These are phyloP conservation scores for Epinotia brunnichana DNA, from an alignment of 2,888 invertebrate genomes.

Conservation along the genomic window DNA sequence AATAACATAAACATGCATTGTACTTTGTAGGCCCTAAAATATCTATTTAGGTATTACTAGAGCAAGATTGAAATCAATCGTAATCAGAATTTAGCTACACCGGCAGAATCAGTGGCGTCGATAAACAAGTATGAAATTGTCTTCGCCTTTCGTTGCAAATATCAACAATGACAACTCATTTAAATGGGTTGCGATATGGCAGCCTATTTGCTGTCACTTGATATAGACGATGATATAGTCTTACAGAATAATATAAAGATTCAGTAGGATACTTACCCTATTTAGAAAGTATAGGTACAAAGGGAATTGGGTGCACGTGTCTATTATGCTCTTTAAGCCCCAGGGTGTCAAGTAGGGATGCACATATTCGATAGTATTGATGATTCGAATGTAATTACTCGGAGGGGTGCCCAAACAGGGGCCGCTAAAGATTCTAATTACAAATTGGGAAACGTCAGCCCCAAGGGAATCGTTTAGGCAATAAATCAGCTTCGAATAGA, in stretches of 20 bases:
- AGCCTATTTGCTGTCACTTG: not conserved
- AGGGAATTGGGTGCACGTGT: not conserved
- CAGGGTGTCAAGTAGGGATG: not conserved
- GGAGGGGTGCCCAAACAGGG: conserved; percentile 21
- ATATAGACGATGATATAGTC: not conserved
- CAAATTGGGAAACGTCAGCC: conserved; percentile 12
- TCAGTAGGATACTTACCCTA: not conserved
- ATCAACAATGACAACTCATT: conserved; percentile 3
- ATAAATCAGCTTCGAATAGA: conserved; percentile 22
- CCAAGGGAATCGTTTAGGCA: conserved; percentile 19
- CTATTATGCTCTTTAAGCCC: not conserved
- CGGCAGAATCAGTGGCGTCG: conserved; percentile 14
- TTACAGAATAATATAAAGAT: not conserved
- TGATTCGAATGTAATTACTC: conserved; percentile 17
- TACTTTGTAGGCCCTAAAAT: not conserved
- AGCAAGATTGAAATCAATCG: conserved; percentile 27
- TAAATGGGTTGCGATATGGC: no score
- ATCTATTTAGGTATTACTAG: conserved; percentile 3
- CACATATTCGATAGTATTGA: not conserved
- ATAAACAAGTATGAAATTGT: conserved; percentile 36
- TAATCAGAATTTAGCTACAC: conserved; percentile 36
- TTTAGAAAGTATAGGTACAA: no score
- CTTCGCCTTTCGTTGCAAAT: conserved; percentile 24
- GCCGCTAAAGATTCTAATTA: conserved; percentile 12
- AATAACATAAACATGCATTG: not conserved